A percentile compares a stretch with the other conserved stretches of the same genome.
Conservation (phyloP, 1,140 invertebrate genomes). For the Mercenaria mercenaria region DNA sequence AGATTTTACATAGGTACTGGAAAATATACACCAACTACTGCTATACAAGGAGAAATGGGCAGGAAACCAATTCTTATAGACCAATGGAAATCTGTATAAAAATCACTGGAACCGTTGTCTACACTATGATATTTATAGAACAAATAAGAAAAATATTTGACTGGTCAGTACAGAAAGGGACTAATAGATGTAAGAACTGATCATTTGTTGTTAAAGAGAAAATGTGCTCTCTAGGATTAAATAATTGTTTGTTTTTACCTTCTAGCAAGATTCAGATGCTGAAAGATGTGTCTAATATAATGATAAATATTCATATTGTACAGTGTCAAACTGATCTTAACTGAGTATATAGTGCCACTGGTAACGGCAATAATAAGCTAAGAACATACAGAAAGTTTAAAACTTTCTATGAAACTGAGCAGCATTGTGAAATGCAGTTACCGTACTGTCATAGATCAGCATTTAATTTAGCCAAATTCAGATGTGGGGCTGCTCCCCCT, state of each 20-base stretch:
- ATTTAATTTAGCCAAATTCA: not conserved
- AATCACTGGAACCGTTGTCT: not conserved
- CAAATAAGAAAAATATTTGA: not conserved
- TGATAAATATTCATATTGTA: not conserved
- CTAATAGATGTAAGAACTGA: not conserved
- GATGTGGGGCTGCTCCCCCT: not conserved
- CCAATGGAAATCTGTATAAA: not conserved
- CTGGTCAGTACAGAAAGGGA: not conserved
- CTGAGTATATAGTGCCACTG: not conserved
- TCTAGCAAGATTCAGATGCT: not conserved
- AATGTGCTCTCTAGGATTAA: not conserved
- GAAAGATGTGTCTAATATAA: not conserved
- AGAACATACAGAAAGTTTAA: not conserved
- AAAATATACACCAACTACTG: conserved; percentile 51
- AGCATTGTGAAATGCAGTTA: not conserved
- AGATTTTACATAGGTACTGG: conserved; percentile 41
- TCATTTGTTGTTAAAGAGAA: not conserved
- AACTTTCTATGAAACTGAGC: not conserved
- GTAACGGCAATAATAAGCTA: not conserved
- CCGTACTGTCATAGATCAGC: not conserved
- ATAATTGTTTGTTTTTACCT: not conserved
- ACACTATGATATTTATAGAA: not conserved
- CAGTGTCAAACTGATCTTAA: not conserved
- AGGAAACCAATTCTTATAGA: not conserved
- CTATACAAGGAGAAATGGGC: conserved; percentile 55